Evolutionary conservation across 1,140 invertebrate species (phyloP), one percentile per base, ranked within the genome.

Genomic region (Anoplophora glabripennis): DNA sequence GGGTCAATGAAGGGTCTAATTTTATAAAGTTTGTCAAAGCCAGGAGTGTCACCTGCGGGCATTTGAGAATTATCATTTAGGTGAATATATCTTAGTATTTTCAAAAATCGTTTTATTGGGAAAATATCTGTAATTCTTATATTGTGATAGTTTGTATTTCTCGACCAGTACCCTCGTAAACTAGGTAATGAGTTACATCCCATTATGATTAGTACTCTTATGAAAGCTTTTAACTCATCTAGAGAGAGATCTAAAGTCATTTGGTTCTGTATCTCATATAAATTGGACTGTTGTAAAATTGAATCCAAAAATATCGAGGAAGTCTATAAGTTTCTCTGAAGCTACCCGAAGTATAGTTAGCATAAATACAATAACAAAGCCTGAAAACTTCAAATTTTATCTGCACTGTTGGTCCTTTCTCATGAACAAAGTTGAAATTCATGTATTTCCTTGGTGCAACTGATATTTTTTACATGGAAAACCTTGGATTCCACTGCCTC

Each of bases 11-110:
- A 34, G 34, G 59, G 47, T 36, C 45, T 15, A 5, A 65, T 38
- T 59, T 65, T 62, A 56, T 65, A 62, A 28, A 63, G 37, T 53
- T 63, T 59, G 21, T 57, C 44, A 17, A 53, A 58, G n/a, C 56
- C 51, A 28, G 21, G 44, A 28, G n/a, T 58, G 38, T 4, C 37
- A 17, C 33, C 21, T 51, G 28, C 21, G 21, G 21, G 21, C 21
- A 59, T 59, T 5, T 17, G 11, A 37, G 21, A 10, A 48, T 64
- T 64, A 44, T 64, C 58, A 56, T 51, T 53, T 9, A 60, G 11
- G 53, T 60, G 53, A 11, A 54, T 33, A 49, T 49, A 55, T 12
- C 52, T 11, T 12, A 60, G 38, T 41, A 52, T 28, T 52, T 41
- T 58, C 45, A 52, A 33, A 33, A 53, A 44, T n/a, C 52, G 14